These are phyloP conservation scores for Lithobates pipiens DNA, from an alignment of 2,797 vertebrate species.

Conservation along the genomic window DNA sequence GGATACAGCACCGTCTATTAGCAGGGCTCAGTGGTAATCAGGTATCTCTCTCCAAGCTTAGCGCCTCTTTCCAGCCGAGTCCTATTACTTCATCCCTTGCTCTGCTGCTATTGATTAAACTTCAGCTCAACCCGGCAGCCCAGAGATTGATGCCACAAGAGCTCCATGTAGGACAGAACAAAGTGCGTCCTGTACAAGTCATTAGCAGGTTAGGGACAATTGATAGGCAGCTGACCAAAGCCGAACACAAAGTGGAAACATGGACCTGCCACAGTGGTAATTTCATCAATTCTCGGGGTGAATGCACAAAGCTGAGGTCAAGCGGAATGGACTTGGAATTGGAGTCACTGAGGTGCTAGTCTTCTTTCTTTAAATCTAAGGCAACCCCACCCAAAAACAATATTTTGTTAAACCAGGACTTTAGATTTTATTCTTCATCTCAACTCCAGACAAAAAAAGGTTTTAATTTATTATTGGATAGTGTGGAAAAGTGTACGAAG, in stretches of 20 bases:
- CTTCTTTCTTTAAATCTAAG: no score
- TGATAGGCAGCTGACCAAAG: slow-evolving; percentile 46
- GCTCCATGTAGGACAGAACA: slow-evolving; percentile 42
- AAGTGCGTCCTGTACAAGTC: slow-evolving; percentile 47
- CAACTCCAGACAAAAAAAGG: no score
- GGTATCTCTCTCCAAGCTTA: slow-evolving; percentile 13
- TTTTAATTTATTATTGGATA: no score
- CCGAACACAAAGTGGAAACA: slow-evolving; percentile 24
- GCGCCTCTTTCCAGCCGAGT: slow-evolving; percentile 15
- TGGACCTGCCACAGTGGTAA: slow-evolving; percentile 1
- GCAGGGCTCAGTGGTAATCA: slow-evolving; percentile 20
- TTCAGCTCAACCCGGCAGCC: slow-evolving; percentile 38
- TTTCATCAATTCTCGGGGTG: slow-evolving; percentile 7
- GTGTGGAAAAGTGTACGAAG: no score
- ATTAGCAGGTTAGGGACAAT: slow-evolving; percentile 46
- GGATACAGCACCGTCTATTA: not conserved
- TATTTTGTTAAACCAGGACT: no score
- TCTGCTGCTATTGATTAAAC: slow-evolving; percentile 45
- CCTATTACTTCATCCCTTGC: slow-evolving; percentile 24
- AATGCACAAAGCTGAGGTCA: no score
- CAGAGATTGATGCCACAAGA: slow-evolving; percentile 37
- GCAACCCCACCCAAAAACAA: no score
- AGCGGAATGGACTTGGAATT: no score
- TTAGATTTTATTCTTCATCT: no score
- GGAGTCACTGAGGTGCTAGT: no score